phyloP scores from a whole-genome alignment of 2,888 invertebrate species.

The Oasisia sp. region DNA sequence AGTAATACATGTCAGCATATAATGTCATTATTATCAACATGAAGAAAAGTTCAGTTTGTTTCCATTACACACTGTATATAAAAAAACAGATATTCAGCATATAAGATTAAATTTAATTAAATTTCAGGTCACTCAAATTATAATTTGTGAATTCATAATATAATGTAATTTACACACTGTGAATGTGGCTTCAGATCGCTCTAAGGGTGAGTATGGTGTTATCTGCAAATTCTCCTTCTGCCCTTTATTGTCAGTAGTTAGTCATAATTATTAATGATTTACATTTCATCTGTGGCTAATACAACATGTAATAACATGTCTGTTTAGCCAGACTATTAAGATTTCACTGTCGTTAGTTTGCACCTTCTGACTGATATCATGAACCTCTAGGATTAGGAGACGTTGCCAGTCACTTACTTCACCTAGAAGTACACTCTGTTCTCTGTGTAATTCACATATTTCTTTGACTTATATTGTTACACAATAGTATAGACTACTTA shows the following conservation, averaged over 20 bases:
- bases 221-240: neutral
- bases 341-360: neutral
- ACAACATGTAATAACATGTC: neutral
- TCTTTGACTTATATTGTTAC: neutral
- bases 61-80: neutral
- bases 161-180: neutral
- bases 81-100: neutral
- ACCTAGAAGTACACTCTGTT: no score
- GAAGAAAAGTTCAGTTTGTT: neutral
- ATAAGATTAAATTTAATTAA: no score
- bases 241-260: neutral
- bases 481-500: neutral
- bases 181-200: neutral
- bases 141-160: neutral
- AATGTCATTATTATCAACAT: neutral
- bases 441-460: neutral
- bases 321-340: neutral
- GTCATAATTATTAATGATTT: neutral
- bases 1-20: no score
- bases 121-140: neutral
- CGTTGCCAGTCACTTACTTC: no score
- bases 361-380: neutral
- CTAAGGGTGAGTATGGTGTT: neutral
- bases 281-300: neutral
- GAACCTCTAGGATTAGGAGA: neutral